These are phyloP conservation scores for Chironex yamaguchii DNA, from an alignment of 30 jellyfish, hydroid and myxozoan genomes.

Conservation along the genomic window DNA sequence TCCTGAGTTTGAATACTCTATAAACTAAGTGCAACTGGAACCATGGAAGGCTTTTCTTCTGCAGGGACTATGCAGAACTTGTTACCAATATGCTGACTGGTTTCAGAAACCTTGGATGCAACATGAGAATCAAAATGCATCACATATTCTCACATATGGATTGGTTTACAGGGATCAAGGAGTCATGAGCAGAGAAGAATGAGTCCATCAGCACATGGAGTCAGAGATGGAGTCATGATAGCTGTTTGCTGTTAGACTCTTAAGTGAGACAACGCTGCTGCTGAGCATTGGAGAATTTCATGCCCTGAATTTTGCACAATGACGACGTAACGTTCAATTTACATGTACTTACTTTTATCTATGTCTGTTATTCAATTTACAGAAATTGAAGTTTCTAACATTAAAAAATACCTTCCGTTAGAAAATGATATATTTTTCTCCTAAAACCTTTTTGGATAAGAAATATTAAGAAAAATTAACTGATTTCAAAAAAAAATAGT, in stretches of 20 bases:
- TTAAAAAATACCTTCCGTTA: not conserved
- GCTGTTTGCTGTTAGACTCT: not conserved
- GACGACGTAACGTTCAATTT: not conserved
- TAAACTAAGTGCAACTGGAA: not conserved
- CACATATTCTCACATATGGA: not conserved
- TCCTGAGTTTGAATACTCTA: not conserved
- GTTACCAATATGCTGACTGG: not conserved
- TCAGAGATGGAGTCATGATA: not conserved
- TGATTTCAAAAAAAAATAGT: too few species aligned
- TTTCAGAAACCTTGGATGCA: conserved; percentile 19
- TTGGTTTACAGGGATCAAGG: conserved; percentile 4
- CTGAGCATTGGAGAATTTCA: not conserved
- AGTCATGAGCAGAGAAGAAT: conserved; percentile 25
- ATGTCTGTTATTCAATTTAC: not conserved
- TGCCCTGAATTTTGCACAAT: not conserved
- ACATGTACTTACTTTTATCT: not conserved
- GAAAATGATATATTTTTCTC: not conserved
- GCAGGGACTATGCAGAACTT: not conserved
- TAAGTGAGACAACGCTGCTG: not conserved
- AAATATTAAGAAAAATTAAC: too few species aligned
- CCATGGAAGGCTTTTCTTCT: not conserved
- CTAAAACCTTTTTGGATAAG: not conserved
- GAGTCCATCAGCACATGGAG: conserved; percentile 23
- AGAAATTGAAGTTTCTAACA: not conserved
- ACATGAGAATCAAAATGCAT: conserved; percentile 1